These are phyloP conservation scores for Brachyhypopomus gauderio DNA, from an alignment of 2,113 vertebrate species.

Conservation along the genomic window DNA sequence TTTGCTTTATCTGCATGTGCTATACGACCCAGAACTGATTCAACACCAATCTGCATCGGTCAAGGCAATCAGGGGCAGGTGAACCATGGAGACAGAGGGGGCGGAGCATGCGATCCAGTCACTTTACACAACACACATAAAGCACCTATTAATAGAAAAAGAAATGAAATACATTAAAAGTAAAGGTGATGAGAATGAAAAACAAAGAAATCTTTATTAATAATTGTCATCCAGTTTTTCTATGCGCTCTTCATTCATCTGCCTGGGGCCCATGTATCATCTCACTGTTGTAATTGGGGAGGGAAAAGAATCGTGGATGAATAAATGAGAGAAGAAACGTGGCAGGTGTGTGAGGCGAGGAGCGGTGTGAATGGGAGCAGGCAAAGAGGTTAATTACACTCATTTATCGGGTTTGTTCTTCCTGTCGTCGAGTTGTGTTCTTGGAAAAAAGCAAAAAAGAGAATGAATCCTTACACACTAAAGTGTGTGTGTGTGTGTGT, in stretches of 20 bases:
- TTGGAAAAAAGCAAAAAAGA: not conserved
- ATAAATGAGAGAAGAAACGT: not conserved
- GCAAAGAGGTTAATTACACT: constrained; percentile 7
- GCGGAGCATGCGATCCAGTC: no score
- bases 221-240: not conserved
- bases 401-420: constrained; percentile 11
- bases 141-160: not conserved
- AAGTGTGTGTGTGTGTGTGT: no score
- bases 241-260: not conserved
- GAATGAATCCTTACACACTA: not conserved
- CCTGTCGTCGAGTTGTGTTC: not conserved
- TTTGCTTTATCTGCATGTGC: not conserved
- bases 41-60: no score
- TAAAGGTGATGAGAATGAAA: not conserved
- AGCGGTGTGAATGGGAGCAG: not conserved
- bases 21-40: no score
- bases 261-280: not conserved
- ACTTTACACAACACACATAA: no score
- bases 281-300: not conserved
- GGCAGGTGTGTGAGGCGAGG: not conserved
- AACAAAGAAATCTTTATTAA: not conserved
- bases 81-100: no score
- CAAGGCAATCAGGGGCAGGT: no score
- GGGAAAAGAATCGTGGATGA: not conserved
- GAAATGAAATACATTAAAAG: not conserved